Evolutionary conservation across 1,140 invertebrate species (phyloP).

Genomic region (Acromyrmex heyeri): DNA sequence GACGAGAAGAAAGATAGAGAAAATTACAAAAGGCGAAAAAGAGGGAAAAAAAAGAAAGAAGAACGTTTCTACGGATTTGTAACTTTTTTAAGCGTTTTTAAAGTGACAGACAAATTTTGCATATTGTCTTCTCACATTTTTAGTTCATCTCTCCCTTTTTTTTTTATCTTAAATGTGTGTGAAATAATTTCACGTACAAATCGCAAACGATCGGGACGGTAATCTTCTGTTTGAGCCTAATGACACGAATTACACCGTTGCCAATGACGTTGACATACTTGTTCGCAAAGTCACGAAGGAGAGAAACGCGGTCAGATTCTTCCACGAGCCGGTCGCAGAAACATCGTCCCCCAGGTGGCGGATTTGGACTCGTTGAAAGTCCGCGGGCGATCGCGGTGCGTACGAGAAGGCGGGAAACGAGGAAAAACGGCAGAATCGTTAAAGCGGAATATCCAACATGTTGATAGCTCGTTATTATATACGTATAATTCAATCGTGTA

Average conservation of each 20-base stretch:
- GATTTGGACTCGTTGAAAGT: slow-evolving; percentile 23
- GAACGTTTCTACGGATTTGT: background rate
- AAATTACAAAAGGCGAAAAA: background rate
- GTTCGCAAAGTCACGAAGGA: background rate
- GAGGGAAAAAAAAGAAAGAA: background rate
- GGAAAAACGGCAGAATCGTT: slow-evolving; percentile 2
- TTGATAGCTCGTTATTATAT: slow-evolving; percentile 49
- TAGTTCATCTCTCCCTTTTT: background rate
- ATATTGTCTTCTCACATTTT: background rate
- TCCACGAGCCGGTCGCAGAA: background rate
- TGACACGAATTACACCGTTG: slow-evolving; percentile 16
- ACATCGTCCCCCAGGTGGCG: background rate
- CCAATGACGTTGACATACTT: slow-evolving; percentile 23
- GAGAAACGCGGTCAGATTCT: background rate
- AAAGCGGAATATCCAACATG: background rate
- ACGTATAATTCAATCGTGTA: background rate
- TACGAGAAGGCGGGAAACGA: background rate
- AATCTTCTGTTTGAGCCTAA: slow-evolving; percentile 16
- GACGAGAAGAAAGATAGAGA: background rate
- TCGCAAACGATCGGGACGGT: slow-evolving; percentile 15
- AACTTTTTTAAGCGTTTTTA: background rate
- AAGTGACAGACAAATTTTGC: background rate
- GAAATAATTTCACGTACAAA: slow-evolving; percentile 41
- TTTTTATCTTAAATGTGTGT: slow-evolving; percentile 1
- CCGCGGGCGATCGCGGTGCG: background rate